These are phyloP conservation scores for Ispidina picta DNA, from an alignment of 2,797 vertebrate species.

Conservation along the genomic window DNA sequence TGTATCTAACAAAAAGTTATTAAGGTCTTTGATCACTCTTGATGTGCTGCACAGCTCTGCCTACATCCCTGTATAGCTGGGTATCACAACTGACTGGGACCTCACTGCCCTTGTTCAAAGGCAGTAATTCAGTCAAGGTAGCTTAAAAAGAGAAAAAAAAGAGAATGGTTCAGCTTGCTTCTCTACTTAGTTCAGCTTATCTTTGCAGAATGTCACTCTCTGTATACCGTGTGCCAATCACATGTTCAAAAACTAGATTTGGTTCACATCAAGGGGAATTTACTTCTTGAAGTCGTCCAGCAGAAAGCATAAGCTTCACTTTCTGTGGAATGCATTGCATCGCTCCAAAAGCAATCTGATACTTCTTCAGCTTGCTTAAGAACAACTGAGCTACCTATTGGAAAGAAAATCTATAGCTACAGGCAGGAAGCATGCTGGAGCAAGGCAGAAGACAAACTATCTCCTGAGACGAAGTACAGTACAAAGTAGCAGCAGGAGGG, in stretches of 20 bases:
- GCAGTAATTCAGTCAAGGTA: background rate
- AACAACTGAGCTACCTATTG: background rate
- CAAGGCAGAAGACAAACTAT: background rate
- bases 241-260: background rate
- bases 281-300: background rate
- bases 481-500: background rate
- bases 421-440: background rate
- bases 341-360: background rate
- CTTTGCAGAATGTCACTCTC: background rate
- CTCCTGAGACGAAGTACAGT: background rate
- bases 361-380: background rate
- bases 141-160: background rate
- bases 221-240: background rate
- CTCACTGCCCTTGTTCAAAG: background rate
- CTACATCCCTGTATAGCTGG: background rate
- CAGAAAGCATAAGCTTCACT: background rate
- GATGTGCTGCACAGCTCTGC: background rate
- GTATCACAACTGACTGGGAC: background rate
- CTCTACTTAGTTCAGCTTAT: background rate
- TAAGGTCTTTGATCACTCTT: background rate
- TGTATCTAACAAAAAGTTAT: background rate
- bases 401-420: background rate
- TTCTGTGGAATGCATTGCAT: background rate
- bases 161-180: background rate
- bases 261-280: background rate